A percentile compares a stretch with the other conserved stretches of the same genome.
These are phyloP conservation scores for Leptura quadrifasciata DNA, from an alignment of 2,888 invertebrate species.

Conservation along the genomic window DNA sequence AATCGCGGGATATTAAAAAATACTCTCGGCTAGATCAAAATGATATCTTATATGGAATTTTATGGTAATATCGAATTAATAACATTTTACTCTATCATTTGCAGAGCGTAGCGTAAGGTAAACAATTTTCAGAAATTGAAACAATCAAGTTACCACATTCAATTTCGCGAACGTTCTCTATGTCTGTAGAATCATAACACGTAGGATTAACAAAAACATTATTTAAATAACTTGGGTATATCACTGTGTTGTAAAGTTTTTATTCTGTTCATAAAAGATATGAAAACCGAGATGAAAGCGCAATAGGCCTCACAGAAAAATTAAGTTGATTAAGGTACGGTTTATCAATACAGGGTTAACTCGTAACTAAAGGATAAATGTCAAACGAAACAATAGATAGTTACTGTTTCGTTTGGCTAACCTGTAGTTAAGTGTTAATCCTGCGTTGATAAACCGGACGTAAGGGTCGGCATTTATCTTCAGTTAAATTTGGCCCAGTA, in stretches of 20 bases:
- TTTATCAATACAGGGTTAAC: too few relatives aligned
- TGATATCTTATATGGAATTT: conserved; percentile 31
- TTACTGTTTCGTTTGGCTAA: too few relatives aligned
- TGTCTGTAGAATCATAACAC: conserved; percentile 27
- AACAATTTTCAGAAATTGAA: conserved; percentile 50
- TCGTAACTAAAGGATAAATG: too few relatives aligned
- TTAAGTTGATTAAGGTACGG: too few relatives aligned
- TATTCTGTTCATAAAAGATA: too few relatives aligned
- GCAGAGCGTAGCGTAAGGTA: conserved; percentile 42
- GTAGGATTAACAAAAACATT: conserved; percentile 22
- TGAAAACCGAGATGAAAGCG: too few relatives aligned
- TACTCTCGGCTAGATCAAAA: conserved; percentile 23
- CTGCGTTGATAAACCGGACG: too few relatives aligned
- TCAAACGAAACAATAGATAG: too few relatives aligned
- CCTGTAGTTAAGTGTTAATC: too few relatives aligned
- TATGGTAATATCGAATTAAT: conserved; percentile 45
- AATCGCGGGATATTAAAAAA: conserved; percentile 30
- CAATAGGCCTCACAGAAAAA: too few relatives aligned
- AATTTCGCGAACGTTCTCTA: conserved; percentile 29
- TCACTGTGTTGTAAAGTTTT: background rate
- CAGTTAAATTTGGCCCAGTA: too few relatives aligned
- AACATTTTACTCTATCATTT: conserved; percentile 38
- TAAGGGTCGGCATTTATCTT: too few relatives aligned
- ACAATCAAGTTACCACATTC: conserved; percentile 47
- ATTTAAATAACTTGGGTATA: background rate